Conservation (phyloP, 53 echinoderm and acorn worm species). For the Echinometra lucunter region DNA sequence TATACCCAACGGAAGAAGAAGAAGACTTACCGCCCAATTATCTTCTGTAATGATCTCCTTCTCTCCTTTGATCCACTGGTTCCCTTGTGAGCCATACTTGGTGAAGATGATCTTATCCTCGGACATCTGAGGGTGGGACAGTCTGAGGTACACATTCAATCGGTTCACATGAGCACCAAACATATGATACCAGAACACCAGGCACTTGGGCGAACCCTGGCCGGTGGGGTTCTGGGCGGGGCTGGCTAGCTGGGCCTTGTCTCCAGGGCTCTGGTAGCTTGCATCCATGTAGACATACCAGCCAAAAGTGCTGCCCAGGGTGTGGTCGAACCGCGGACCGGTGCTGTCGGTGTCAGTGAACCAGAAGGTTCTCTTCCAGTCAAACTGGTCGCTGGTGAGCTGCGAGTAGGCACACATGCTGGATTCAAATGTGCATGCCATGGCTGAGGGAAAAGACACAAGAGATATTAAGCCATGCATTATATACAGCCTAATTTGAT, state of each 20-base stretch:
- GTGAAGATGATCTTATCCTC: conserved; percentile 75
- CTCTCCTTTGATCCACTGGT: conserved; percentile 62
- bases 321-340: conserved; percentile 85
- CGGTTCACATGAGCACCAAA: conserved; percentile 76
- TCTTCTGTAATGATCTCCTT: conserved; percentile 24
- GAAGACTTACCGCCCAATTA: conserved; percentile 4
- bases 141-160: background rate
- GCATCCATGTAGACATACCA: conserved; percentile 83
- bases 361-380: conserved; percentile 83
- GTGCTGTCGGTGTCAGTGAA: conserved; percentile 74
- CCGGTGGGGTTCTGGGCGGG: conserved; percentile 75
- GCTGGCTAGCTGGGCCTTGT: conserved; percentile 73
- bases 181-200: conserved; percentile 96
- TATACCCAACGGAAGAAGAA: too few species aligned
- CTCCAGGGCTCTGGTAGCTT: conserved; percentile 26
- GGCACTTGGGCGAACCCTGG: conserved; percentile 71
- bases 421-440: conserved; percentile 43
- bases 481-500: too few species aligned
- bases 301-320: conserved; percentile 76
- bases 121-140: background rate
- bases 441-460: background rate
- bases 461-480: background rate
- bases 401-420: background rate
- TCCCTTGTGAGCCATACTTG: conserved; percentile 82
- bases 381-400: conserved; percentile 80